Evolutionary conservation across 2,797 vertebrate genomes (phyloP).

Genomic region (Ictinia mississippiensis): DNA sequence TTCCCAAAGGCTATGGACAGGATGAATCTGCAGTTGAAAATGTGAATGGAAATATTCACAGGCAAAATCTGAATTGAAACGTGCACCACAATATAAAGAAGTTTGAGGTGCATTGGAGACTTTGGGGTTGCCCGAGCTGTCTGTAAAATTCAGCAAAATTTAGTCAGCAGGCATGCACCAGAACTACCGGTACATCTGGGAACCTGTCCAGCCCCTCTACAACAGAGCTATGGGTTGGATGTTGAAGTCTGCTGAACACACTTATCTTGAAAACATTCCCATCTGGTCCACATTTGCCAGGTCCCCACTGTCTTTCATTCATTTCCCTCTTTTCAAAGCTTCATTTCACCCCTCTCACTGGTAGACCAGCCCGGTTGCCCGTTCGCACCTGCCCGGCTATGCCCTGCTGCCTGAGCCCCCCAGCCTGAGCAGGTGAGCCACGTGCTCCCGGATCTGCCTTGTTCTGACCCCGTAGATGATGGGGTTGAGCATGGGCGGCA

Average conservation of each 20-base stretch:
- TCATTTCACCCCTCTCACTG: not conserved
- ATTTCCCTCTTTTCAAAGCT: not conserved
- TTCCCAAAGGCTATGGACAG: not conserved
- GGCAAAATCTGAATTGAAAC: not conserved
- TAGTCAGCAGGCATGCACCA: too few relatives aligned
- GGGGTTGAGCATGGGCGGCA: conserved; percentile 55
- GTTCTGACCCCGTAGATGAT: conserved; percentile 56
- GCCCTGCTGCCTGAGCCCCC: not conserved
- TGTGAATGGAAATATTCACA: not conserved
- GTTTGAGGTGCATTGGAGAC: not conserved
- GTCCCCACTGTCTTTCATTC: not conserved
- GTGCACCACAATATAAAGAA: not conserved
- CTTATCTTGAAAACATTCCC: not conserved
- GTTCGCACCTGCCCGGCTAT: not conserved
- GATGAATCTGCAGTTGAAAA: not conserved
- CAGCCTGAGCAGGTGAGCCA: not conserved
- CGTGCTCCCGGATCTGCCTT: conserved; percentile 23
- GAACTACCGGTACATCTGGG: not conserved
- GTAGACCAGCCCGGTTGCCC: not conserved
- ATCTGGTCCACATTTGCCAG: not conserved
- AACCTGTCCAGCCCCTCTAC: not conserved
- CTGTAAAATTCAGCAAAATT: not conserved
- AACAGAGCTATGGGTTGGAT: not conserved
- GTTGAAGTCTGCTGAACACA: not conserved
- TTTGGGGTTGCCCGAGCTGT: not conserved